A percentile compares a stretch with the other conserved stretches of the same genome.
Conservation (phyloP, 2,888 invertebrate genomes). For the Andrena camellia region DNA sequence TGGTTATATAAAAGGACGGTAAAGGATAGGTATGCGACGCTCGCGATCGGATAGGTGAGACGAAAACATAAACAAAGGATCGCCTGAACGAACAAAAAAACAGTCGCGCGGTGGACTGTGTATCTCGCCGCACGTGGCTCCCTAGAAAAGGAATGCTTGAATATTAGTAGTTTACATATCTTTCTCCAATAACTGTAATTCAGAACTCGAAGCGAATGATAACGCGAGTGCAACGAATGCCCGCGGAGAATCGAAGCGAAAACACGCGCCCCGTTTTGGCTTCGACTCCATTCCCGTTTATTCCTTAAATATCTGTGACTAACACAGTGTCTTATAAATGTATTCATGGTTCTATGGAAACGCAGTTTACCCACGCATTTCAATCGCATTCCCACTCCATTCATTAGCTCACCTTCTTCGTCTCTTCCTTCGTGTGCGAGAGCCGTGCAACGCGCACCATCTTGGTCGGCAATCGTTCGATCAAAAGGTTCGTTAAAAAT, state of each 20-base stretch:
- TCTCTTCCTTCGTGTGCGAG: conserved; percentile 43
- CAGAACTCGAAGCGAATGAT: too few relatives aligned
- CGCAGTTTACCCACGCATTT: conserved; percentile 5
- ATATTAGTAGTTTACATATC: too few relatives aligned
- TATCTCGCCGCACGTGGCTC: too few relatives aligned
- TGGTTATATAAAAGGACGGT: too few relatives aligned
- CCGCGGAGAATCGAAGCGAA: background rate
- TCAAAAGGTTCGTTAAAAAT: conserved; percentile 16
- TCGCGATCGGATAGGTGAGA: too few relatives aligned
- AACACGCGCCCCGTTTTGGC: conserved; percentile 30
- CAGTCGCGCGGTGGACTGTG: too few relatives aligned
- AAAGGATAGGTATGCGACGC: too few relatives aligned
- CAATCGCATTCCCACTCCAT: background rate
- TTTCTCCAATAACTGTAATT: too few relatives aligned
- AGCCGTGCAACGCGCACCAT: conserved; percentile 55
- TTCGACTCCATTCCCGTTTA: conserved; percentile 32
- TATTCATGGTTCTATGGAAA: conserved; percentile 29
- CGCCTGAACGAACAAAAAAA: too few relatives aligned
- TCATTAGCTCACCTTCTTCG: conserved; percentile 59
- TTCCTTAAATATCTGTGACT: conserved; percentile 56
- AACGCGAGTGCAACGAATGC: background rate
- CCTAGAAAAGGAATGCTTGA: too few relatives aligned
- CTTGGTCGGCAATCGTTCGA: conserved; percentile 31
- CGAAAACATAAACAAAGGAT: too few relatives aligned
- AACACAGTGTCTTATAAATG: conserved; percentile 28